Percentiles rank a stretch among this genome's conserved stretches.
Conservation (phyloP, 2,113 vertebrate genomes). For the Entomyzon cyanotis region DNA sequence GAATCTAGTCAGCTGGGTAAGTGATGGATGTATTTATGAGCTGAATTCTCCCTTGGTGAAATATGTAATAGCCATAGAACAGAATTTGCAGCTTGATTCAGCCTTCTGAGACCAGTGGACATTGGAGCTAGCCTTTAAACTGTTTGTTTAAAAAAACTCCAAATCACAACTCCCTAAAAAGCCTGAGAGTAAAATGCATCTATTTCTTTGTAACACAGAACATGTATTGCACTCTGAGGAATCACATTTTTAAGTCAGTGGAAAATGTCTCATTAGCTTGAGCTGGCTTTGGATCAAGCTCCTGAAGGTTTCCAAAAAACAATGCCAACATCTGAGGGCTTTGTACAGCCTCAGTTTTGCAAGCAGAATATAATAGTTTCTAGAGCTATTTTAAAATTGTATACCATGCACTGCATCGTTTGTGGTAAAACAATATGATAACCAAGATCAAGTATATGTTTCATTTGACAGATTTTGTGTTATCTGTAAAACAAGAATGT, state of each 20-base stretch:
- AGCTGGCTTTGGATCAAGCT: neutral
- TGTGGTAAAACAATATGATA: neutral
- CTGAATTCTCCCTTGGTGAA: neutral
- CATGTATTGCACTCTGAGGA: neutral
- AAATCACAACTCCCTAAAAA: neutral
- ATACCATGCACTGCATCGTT: neutral
- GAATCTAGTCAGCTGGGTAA: neutral
- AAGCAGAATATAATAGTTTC: neutral
- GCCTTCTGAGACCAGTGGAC: neutral
- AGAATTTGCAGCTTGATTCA: neutral
- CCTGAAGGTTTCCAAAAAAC: neutral
- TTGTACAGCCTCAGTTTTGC: neutral
- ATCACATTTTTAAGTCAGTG: neutral
- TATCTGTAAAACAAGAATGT: constrained; percentile 1
- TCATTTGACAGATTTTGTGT: neutral
- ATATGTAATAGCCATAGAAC: neutral
- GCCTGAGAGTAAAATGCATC: neutral
- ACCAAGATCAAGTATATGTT: neutral
- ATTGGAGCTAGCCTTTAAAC: neutral
- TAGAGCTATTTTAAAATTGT: neutral
- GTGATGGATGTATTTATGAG: neutral
- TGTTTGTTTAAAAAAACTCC: neutral
- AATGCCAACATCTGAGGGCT: neutral
- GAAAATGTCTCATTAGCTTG: neutral
- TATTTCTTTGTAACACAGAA: neutral